phyloP scores from a whole-genome alignment of 2,888 invertebrate genomes.

The Rotaria magnacalcarata region DNA sequence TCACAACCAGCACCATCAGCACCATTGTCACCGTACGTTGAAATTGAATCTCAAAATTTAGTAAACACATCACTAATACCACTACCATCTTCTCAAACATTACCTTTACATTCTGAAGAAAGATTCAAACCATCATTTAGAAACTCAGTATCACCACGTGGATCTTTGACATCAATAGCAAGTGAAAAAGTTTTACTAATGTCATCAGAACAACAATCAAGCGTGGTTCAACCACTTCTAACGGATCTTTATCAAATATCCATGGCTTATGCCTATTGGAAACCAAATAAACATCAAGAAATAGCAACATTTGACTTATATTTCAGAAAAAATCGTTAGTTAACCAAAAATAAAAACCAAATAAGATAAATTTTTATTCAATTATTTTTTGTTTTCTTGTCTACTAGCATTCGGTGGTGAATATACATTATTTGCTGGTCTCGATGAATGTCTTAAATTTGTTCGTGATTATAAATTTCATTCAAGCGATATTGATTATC shows the following conservation, averaged over 20 bases:
- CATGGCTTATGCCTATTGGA: slow-evolving; percentile 99
- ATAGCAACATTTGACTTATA: slow-evolving; percentile 90
- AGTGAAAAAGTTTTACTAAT: not conserved
- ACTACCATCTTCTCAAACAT: not conserved
- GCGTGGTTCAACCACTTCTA: slow-evolving; percentile 44
- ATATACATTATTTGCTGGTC: slow-evolving; percentile 93
- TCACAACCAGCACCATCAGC: not conserved
- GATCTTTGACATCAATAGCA: not conserved
- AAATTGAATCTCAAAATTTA: not conserved
- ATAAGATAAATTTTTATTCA: no score
- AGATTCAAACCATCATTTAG: not conserved
- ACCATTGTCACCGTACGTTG: not conserved
- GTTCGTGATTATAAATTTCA: slow-evolving; percentile 85
- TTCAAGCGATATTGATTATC: slow-evolving; percentile 80
- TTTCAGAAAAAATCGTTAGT: slow-evolving; percentile 77
- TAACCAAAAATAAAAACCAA: not conserved
- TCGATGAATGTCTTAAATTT: slow-evolving; percentile 90
- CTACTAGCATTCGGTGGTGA: slow-evolving; percentile 80
- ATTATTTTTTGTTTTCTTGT: slow-evolving; percentile 52
- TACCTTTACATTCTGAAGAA: not conserved
- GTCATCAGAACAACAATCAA: not conserved
- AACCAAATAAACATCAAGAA: slow-evolving; percentile 85
- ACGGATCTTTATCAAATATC: slow-evolving; percentile 89
- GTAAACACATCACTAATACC: not conserved
- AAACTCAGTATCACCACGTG: not conserved